Evolutionary conservation across 2,113 vertebrate genomes (phyloP), one percentile per base, ranked within the genome.

Genomic region (Cyprinodon variegatus): DNA sequence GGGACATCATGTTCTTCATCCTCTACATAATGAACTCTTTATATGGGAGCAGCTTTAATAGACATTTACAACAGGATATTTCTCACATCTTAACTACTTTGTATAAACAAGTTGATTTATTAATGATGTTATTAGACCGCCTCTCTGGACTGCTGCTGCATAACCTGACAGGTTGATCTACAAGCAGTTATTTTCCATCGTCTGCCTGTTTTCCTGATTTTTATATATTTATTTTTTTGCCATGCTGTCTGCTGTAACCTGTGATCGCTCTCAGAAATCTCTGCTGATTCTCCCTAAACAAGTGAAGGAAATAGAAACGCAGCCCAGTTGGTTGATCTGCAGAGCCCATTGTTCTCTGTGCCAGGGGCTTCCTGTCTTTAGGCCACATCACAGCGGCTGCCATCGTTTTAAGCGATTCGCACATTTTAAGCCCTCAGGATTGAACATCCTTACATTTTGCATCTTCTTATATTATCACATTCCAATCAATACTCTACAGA

Each of bases 151-250:
- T 50, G 6, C 15, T 17, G 17, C 83, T 83, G 74, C 70, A 57
- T 78, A 78, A 88, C 78, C 74, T 86, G 83, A 59, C 40, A 76
- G 82, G 88, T 83, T 59, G 89, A 65, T 70, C 65, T 77, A 77
- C 75, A 84, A 84, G 89, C 64, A 82, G 50, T 68, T 73, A 60
- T 71, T 68, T 76, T 71, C 68, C 36, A 6, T 9, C 50, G 59
- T 85, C 50, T 72, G 68, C 40, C 22, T 36, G 41, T n/a, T 43
- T 65, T 53, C 22, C 13, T 38, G 13, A 45, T 29, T 29, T 29
- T 29, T 46, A 29, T 0, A 2, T 17, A 61, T 62, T 36, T 1
- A 9, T 61, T n/a, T 48, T 61, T 76, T 22, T 69, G 62, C 73
- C 79, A 81, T 74, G 48, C 46, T 78, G 20, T 0, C 10, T 53